Evolutionary conservation across 2,888 invertebrate species (phyloP).

Genomic region (Myopa testacea): DNA sequence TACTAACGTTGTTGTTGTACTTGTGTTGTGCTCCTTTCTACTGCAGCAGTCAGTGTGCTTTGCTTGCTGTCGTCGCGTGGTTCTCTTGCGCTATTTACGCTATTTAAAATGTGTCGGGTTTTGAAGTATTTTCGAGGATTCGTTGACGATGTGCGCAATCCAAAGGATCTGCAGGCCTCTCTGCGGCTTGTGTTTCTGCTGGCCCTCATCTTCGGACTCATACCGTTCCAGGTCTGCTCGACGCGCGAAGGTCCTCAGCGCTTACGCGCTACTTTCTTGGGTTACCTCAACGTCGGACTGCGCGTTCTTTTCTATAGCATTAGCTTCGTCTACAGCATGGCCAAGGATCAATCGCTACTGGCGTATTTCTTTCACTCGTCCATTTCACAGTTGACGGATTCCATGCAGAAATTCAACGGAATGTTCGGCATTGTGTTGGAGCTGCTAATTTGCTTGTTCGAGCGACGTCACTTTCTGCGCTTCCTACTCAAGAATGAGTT

Average conservation of each 20-base stretch:
- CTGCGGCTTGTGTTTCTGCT: constrained; percentile 52
- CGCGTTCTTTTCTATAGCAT: constrained; percentile 50
- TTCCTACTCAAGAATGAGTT: constrained; percentile 48
- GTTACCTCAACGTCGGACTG: constrained; percentile 48
- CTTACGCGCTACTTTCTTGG: constrained; percentile 46
- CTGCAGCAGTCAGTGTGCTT: background rate
- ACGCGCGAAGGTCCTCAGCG: constrained; percentile 26
- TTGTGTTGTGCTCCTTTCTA: background rate
- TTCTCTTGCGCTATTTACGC: background rate
- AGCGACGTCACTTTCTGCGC: constrained; percentile 46
- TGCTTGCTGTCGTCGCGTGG: background rate
- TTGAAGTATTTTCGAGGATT: background rate
- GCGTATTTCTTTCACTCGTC: constrained; percentile 54
- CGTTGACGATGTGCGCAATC: constrained; percentile 45
- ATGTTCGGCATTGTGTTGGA: constrained; percentile 53
- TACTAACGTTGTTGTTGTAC: background rate
- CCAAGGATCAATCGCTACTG: constrained; percentile 51
- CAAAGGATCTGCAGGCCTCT: constrained; percentile 58
- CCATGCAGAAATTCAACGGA: constrained; percentile 57
- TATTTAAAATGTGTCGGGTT: background rate
- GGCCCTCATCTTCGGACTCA: constrained; percentile 53
- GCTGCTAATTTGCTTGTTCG: constrained; percentile 47
- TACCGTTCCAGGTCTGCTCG: constrained; percentile 52
- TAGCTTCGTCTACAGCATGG: constrained; percentile 47
- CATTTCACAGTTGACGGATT: constrained; percentile 55